These are phyloP conservation scores for Brenthis daphne DNA, from an alignment of 2,888 invertebrate species.

Conservation along the genomic window DNA sequence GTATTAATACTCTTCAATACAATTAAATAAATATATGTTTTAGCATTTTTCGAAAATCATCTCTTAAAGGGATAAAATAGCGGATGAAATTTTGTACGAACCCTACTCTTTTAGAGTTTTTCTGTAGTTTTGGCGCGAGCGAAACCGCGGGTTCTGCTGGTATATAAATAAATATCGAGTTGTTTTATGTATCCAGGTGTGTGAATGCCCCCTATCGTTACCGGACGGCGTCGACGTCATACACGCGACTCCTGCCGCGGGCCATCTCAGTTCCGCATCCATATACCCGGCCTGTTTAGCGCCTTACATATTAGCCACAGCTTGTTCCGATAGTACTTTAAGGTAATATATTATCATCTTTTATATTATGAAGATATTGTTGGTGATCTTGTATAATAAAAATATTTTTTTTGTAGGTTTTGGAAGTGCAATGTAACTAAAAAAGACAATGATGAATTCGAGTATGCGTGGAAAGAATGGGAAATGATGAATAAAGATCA, in stretches of 20 bases:
- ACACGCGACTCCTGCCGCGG: conserved; percentile 97
- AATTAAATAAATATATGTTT: too few relatives aligned
- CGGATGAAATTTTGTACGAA: too few relatives aligned
- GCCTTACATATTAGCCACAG: conserved; percentile 97
- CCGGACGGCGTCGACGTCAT: conserved; percentile 96
- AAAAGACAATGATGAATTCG: conserved; percentile 69
- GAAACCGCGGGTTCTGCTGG: too few relatives aligned
- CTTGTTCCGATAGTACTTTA: conserved; percentile 96
- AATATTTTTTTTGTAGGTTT: conserved; percentile 78
- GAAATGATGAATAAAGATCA: conserved; percentile 90
- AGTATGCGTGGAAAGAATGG: conserved; percentile 93
- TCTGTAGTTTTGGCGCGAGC: too few relatives aligned
- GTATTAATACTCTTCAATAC: too few relatives aligned
- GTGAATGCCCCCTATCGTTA: conserved; percentile 92
- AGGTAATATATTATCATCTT: conserved; percentile 59
- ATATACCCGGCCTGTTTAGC: conserved; percentile 99
- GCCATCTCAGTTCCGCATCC: conserved; percentile 97
- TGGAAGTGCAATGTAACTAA: conserved; percentile 90
- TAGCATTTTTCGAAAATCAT: too few relatives aligned
- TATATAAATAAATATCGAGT: too few relatives aligned
- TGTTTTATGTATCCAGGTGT: conserved; percentile 72
- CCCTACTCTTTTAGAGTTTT: too few relatives aligned
- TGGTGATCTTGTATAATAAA: neutral
- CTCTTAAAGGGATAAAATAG: too few relatives aligned
- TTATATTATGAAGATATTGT: neutral